These are phyloP conservation scores for Eidolon dupreanum DNA, from an alignment of 2,797 vertebrate genomes.

Conservation along the genomic window DNA sequence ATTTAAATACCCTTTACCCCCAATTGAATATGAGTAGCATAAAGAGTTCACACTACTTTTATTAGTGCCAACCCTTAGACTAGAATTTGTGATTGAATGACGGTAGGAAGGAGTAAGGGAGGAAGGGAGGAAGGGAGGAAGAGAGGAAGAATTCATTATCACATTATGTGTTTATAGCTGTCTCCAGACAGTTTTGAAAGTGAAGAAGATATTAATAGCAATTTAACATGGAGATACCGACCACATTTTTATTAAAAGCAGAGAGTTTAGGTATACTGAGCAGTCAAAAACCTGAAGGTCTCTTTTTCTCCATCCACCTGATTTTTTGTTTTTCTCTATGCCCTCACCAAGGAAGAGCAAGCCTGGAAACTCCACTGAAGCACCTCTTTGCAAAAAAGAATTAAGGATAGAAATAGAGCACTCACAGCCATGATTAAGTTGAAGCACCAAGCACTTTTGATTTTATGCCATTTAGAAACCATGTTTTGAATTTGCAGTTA, in stretches of 20 bases:
- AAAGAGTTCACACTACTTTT: neutral
- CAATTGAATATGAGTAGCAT: neutral
- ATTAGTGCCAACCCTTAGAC: neutral
- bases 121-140: neutral
- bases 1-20: neutral
- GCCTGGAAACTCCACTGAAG: neutral
- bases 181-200: neutral
- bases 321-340: neutral
- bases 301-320: neutral
- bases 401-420: neutral
- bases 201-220: neutral
- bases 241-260: neutral
- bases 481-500: neutral
- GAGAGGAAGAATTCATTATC: neutral
- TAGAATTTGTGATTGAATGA: neutral
- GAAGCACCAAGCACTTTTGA: neutral
- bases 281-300: neutral
- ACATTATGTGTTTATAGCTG: neutral
- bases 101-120: neutral
- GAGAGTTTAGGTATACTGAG: neutral
- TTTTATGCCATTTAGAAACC: conserved; percentile 7
- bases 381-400: neutral
- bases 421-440: neutral
- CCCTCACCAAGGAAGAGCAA: neutral
- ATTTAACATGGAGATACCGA: neutral